phyloP scores from a whole-genome alignment of 2,113 vertebrate genomes.

The Eulacestoma nigropectus region DNA sequence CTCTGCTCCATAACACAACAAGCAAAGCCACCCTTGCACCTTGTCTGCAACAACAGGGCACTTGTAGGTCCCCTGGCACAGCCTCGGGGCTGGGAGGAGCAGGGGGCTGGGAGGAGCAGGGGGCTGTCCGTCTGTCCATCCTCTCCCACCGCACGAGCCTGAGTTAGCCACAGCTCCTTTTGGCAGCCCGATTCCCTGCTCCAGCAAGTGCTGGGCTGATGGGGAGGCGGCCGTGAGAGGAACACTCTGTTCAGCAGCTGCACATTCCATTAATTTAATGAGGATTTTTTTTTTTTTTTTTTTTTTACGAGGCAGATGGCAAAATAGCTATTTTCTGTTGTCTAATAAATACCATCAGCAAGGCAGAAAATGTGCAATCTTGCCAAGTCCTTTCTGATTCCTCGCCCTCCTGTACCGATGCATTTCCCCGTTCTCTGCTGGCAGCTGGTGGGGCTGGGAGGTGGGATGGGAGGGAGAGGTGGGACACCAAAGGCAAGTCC shows the following conservation, averaged over 20 bases:
- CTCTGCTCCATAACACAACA: accelerated
- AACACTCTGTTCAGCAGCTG: conserved; percentile 66
- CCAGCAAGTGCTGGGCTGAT: not conserved
- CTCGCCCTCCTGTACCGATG: not conserved
- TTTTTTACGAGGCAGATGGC: conserved; percentile 58
- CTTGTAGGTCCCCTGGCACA: not conserved
- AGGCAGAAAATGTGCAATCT: conserved; percentile 64
- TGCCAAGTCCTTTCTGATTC: conserved; percentile 48
- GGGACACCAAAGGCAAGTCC: conserved; percentile 18
- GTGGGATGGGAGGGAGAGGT: not conserved
- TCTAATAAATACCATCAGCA: conserved; percentile 68
- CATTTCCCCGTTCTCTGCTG: not conserved
- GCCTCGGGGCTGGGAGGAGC: not conserved
- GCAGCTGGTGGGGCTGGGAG: not conserved
- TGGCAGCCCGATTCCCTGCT: not conserved
- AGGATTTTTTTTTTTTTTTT: not conserved
- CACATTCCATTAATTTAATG: conserved; percentile 67
- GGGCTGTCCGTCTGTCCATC: not conserved
- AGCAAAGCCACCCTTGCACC: not conserved
- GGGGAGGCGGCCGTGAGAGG: not conserved
- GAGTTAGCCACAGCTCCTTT: not conserved
- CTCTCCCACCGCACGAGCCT: accelerated
- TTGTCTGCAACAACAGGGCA: accelerated
- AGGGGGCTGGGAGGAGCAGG: not conserved
- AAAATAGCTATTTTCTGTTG: conserved; percentile 71